Percentiles rank a stretch among this genome's conserved stretches.
Evolutionary conservation across 2,888 invertebrate species (phyloP).

Genomic region (Nycteola revayana): DNA sequence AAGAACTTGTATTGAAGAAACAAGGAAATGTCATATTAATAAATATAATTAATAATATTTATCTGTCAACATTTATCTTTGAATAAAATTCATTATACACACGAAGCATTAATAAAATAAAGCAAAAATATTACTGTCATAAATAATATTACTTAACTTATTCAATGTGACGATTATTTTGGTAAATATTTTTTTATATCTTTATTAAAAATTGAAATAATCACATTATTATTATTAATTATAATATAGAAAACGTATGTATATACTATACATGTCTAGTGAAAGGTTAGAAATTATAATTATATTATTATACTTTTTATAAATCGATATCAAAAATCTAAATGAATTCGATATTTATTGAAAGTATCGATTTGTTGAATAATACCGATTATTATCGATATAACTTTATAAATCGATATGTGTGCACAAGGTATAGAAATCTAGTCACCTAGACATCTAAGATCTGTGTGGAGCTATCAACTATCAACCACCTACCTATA

Average conservation of each 20-base stretch:
- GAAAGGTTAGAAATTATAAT: conserved; percentile 26
- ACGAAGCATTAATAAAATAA: conserved; percentile 28
- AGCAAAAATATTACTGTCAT: conserved; percentile 23
- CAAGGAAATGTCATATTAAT: no score
- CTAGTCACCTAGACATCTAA: conserved; percentile 11
- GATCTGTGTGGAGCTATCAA: conserved; percentile 5
- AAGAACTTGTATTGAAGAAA: no score
- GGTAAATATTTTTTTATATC: conserved; percentile 34
- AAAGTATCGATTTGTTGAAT: conserved; percentile 3
- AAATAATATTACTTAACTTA: conserved; percentile 37
- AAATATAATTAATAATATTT: no score
- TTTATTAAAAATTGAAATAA: conserved; percentile 32
- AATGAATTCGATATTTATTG: no score
- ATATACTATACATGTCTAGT: conserved; percentile 30
- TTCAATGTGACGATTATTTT: conserved; percentile 41
- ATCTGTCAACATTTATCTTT: conserved; percentile 20
- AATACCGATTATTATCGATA: conserved; percentile 20
- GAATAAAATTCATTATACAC: conserved; percentile 17
- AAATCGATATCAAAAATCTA: no score
- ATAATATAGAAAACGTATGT: conserved; percentile 33
- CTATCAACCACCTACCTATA: conserved; percentile 16
- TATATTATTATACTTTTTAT: no score
- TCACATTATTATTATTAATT: conserved; percentile 29
- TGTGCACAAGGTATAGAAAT: conserved; percentile 17
- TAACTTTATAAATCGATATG: conserved; percentile 10